A percentile compares a stretch with the other conserved stretches of the same genome.
These are phyloP conservation scores for Semicossyphus pulcher DNA, from an alignment of 2,113 vertebrate species.

Conservation along the genomic window DNA sequence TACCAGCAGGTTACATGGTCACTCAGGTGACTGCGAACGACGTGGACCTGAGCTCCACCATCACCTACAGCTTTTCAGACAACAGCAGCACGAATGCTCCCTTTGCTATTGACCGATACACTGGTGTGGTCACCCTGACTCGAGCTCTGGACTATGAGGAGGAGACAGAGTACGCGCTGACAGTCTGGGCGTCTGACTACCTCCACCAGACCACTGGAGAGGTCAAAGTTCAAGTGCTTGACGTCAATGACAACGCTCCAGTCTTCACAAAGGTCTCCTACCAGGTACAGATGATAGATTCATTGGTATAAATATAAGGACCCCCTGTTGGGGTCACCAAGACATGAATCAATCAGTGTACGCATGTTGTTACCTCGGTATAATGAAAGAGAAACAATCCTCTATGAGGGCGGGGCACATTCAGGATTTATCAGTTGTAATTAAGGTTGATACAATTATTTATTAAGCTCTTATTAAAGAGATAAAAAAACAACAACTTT, in stretches of 20 bases:
- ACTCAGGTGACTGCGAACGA: constrained; percentile 87
- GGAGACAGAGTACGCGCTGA: constrained; percentile 77
- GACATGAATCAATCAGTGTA: background rate
- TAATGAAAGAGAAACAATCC: background rate
- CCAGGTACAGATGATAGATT: constrained; percentile 74
- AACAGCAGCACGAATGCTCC: constrained; percentile 76
- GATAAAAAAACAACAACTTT: too few relatives aligned
- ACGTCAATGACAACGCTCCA: constrained; percentile 93
- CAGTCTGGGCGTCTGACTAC: constrained; percentile 87
- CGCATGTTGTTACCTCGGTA: background rate
- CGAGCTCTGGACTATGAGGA: constrained; percentile 89
- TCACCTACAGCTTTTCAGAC: constrained; percentile 87
- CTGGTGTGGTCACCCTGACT: constrained; percentile 84
- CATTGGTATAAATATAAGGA: background rate
- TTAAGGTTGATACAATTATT: too few relatives aligned
- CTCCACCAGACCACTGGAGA: constrained; percentile 85
- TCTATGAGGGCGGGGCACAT: background rate
- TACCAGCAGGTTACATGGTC: constrained; percentile 86
- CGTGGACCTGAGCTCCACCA: constrained; percentile 85
- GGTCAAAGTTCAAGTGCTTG: constrained; percentile 85
- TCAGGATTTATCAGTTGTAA: too few relatives aligned
- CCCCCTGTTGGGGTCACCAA: background rate
- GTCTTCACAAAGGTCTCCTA: constrained; percentile 89
- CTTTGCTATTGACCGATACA: constrained; percentile 87
- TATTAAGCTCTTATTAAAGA: too few relatives aligned